These are phyloP conservation scores for Zapus hudsonius DNA, from an alignment of 2,113 vertebrate genomes.

Conservation along the genomic window DNA sequence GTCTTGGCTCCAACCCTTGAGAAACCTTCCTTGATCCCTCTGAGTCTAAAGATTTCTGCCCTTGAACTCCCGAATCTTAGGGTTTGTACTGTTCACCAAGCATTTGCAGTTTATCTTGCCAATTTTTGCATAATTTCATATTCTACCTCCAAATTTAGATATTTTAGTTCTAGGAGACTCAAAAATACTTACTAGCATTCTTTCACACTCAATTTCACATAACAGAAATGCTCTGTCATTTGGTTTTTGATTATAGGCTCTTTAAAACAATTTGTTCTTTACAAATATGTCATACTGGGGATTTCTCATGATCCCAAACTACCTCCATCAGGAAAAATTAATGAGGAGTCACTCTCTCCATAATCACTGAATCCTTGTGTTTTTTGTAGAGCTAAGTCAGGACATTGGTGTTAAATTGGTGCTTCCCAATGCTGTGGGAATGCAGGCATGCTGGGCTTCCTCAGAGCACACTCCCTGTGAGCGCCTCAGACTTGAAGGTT, in stretches of 20 bases:
- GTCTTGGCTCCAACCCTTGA: neutral
- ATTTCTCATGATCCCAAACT: conserved; percentile 18
- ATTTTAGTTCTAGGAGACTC: neutral
- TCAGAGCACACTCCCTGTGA: neutral
- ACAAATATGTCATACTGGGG: neutral
- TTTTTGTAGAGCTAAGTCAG: neutral
- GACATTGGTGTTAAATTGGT: neutral
- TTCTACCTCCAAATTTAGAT: neutral
- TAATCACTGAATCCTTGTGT: neutral
- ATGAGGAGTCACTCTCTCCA: neutral
- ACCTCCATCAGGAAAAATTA: neutral
- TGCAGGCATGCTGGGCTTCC: neutral
- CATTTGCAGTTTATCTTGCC: neutral
- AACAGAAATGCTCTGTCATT: neutral
- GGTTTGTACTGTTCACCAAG: neutral
- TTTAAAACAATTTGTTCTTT: conserved; percentile 3
- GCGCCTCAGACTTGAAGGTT: neutral
- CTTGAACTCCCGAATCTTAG: neutral
- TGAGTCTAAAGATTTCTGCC: neutral
- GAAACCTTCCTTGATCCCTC: neutral
- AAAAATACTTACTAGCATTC: neutral
- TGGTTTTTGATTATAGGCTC: neutral
- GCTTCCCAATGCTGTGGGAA: neutral
- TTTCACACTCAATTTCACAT: neutral
- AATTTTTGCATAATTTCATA: neutral